phyloP scores from a whole-genome alignment of 1,140 invertebrate species.

The Trichoplusia ni region DNA sequence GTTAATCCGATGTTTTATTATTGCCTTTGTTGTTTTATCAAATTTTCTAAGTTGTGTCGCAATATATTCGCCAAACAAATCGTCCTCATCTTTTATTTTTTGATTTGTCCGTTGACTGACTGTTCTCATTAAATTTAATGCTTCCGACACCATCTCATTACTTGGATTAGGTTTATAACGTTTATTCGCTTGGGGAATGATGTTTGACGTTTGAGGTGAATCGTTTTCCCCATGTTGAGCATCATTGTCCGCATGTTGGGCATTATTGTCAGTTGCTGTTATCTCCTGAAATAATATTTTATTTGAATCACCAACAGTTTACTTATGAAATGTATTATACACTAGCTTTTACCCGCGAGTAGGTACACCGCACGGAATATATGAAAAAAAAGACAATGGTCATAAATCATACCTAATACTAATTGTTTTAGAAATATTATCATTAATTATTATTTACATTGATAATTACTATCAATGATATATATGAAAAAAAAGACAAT shows the following conservation, averaged over 20 bases:
- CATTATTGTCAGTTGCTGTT: slow-evolving; percentile 2
- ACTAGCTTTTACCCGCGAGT: no score
- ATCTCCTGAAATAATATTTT: slow-evolving; percentile 15
- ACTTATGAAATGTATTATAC: no score
- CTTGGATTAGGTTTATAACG: slow-evolving; percentile 31
- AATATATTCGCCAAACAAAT: neutral
- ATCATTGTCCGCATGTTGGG: slow-evolving; percentile 5
- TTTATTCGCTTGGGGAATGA: slow-evolving; percentile 18
- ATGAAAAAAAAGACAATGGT: no score
- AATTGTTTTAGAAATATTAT: no score
- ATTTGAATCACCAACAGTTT: no score
- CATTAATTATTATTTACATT: no score
- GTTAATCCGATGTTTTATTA: neutral
- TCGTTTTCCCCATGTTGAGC: slow-evolving; percentile 21
- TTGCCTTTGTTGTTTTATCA: neutral
- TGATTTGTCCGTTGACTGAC: slow-evolving; percentile 9
- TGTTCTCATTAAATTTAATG: slow-evolving; percentile 33
- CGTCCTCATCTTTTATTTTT: slow-evolving; percentile 4
- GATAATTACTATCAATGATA: no score
- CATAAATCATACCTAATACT: no score
- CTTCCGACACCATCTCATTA: slow-evolving; percentile 29
- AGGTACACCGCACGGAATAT: no score
- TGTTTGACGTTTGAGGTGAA: slow-evolving; percentile 10
- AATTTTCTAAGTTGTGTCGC: neutral
- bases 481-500: no score